phyloP scores from a whole-genome alignment of 2,113 vertebrate species.

The Elaphurus davidianus region DNA sequence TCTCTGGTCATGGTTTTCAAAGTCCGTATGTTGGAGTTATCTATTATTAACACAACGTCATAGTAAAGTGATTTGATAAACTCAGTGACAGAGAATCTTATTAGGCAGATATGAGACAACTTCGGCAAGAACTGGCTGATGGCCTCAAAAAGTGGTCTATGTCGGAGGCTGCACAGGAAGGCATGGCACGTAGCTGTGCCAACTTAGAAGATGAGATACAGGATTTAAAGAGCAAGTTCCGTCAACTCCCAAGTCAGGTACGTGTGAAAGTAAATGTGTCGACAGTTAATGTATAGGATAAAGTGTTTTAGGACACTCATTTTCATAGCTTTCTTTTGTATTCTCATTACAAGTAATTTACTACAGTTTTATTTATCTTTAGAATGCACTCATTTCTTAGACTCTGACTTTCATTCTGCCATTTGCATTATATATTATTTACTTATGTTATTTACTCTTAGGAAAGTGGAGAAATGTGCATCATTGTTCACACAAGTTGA shows the following conservation, averaged over 20 bases:
- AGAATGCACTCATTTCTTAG: neutral
- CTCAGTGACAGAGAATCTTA: constrained; percentile 28
- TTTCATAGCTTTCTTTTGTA: neutral
- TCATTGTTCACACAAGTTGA: neutral
- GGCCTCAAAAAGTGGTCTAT: constrained; percentile 92
- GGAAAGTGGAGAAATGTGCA: neutral
- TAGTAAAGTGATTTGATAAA: neutral
- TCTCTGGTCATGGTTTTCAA: no score
- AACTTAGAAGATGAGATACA: constrained; percentile 91
- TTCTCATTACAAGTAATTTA: neutral
- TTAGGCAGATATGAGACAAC: constrained; percentile 86
- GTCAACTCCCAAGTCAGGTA: constrained; percentile 88
- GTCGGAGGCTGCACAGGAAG: constrained; percentile 92
- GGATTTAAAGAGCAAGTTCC: constrained; percentile 82
- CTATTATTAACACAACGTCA: neutral
- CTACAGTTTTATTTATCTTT: neutral
- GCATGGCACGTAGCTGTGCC: constrained; percentile 86
- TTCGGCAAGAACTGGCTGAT: constrained; percentile 94
- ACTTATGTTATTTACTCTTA: neutral
- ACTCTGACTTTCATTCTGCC: neutral
- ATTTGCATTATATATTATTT: neutral
- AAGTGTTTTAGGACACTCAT: neutral
- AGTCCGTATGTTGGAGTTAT: neutral
- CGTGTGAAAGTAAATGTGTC: constrained; percentile 66
- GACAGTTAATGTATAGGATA: neutral